Conservation (phyloP, 1,140 invertebrate species). For the Caerostris extrusa region DNA sequence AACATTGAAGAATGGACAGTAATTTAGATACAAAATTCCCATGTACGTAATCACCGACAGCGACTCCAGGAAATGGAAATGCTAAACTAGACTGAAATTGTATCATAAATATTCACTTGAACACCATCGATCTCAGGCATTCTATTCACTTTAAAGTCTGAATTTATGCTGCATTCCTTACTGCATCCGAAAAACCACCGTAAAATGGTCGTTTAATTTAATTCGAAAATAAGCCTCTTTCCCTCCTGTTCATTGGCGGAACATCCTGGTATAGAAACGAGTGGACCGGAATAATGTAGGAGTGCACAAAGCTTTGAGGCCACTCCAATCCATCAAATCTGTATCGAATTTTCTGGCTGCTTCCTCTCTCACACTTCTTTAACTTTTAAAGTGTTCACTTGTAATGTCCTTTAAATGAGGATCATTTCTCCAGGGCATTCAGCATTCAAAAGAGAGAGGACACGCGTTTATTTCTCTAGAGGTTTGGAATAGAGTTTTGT, state of each 20-base stretch:
- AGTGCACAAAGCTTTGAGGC: not conserved
- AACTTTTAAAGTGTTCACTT: not conserved
- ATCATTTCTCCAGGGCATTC: not conserved
- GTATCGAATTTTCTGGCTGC: not conserved
- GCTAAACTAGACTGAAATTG: not conserved
- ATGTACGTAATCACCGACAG: too few relatives aligned
- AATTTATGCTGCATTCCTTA: conserved; percentile 17
- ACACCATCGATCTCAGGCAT: not conserved
- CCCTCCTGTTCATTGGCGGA: not conserved
- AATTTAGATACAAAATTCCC: too few relatives aligned
- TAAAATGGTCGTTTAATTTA: conserved; percentile 23
- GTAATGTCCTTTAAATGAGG: not conserved
- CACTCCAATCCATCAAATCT: conserved; percentile 37
- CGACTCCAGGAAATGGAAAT: not conserved
- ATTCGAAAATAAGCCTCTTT: conserved; percentile 2
- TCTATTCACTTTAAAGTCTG: not conserved
- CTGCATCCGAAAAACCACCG: not conserved
- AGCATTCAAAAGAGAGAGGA: not conserved
- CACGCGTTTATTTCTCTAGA: not conserved
- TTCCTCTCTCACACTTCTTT: conserved; percentile 14
- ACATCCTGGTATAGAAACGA: not conserved
- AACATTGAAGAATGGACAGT: too few relatives aligned
- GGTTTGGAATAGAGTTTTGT: not conserved
- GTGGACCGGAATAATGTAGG: not conserved
- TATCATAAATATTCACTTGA: conserved; percentile 20